phyloP scores from a whole-genome alignment of 2,113 vertebrate species.

The Colinus virginianus region DNA sequence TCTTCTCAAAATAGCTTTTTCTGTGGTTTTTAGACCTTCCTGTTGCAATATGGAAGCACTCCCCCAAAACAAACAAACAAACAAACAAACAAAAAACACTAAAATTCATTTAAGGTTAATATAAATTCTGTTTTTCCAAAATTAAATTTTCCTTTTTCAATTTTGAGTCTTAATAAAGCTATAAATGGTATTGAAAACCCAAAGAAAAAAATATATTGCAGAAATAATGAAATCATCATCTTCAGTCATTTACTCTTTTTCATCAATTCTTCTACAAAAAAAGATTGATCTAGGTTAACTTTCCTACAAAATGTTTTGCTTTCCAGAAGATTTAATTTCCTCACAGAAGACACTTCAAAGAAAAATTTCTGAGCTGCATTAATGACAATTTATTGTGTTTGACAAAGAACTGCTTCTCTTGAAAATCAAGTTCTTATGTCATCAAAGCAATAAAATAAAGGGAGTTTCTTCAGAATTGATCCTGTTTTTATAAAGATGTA shows the following conservation, averaged over 20 bases:
- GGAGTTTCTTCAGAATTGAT: conserved; percentile 22
- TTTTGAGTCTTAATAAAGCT: background rate
- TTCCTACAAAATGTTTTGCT: background rate
- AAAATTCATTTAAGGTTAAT: background rate
- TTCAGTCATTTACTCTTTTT: background rate
- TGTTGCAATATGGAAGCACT: background rate
- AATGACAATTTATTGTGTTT: conserved; percentile 16
- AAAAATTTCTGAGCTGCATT: background rate
- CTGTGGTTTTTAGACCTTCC: background rate
- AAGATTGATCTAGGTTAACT: background rate
- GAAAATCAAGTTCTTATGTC: conserved; percentile 1
- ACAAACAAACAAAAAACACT: background rate
- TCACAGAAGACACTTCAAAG: background rate
- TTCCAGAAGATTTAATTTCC: background rate
- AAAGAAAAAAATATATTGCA: background rate
- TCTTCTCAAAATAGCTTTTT: background rate
- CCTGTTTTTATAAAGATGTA: conserved; percentile 34
- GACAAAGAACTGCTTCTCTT: conserved; percentile 13
- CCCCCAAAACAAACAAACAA: background rate
- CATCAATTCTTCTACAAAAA: background rate
- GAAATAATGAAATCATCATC: background rate
- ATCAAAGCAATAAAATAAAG: conserved; percentile 55
- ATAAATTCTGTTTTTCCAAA: background rate
- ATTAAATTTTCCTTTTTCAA: background rate
- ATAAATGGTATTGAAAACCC: rapidly evolving